Evolutionary conservation across 2,113 vertebrate species (phyloP).

Genomic region (Tringa solitaria): DNA sequence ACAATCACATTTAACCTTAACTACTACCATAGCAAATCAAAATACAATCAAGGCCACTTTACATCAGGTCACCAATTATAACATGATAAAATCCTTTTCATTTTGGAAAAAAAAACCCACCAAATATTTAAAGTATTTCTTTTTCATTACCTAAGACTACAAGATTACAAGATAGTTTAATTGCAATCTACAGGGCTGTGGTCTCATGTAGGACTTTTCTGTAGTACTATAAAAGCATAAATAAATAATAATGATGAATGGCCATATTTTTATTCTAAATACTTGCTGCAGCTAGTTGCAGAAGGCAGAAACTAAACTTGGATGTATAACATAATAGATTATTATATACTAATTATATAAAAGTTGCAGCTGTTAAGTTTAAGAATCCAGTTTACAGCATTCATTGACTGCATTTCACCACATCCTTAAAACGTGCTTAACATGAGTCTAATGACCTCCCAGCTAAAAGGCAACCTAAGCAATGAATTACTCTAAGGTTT

Average conservation of each 20-base stretch:
- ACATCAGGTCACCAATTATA: background rate
- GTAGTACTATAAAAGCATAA: background rate
- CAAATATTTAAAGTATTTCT: background rate
- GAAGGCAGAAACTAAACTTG: background rate
- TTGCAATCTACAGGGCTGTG: background rate
- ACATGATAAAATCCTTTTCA: background rate
- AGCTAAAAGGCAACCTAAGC: background rate
- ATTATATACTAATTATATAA: background rate
- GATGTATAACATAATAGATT: background rate
- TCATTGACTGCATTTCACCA: background rate
- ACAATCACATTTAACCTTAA: background rate
- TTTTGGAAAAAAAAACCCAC: background rate
- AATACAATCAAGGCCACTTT: background rate
- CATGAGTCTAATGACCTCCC: background rate
- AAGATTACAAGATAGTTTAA: background rate
- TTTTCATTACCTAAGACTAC: background rate
- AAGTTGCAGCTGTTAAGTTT: background rate
- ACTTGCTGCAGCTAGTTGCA: background rate
- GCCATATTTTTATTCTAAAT: background rate
- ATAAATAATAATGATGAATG: background rate
- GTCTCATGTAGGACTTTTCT: background rate
- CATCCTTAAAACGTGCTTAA: background rate
- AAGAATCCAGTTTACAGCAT: background rate
- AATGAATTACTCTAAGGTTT: background rate
- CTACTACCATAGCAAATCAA: background rate